A percentile compares a stretch with the other conserved stretches of the same genome.
Evolutionary conservation across 2,888 invertebrate species (phyloP).

Genomic region (Heliconius sara): DNA sequence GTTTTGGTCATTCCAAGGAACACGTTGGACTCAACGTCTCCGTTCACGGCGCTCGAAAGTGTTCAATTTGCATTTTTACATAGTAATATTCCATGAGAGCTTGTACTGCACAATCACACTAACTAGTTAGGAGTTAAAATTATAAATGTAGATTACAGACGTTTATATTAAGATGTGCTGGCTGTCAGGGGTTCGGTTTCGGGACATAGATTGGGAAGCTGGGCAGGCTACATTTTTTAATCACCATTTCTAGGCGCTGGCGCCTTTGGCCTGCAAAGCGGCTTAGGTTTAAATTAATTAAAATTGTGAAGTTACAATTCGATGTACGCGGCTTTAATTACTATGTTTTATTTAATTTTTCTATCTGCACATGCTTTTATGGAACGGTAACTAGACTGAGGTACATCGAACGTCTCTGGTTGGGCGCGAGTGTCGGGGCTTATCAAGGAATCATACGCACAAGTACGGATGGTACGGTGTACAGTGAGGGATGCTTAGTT

Average conservation of each 20-base stretch:
- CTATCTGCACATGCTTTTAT: background rate
- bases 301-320: slow-evolving; percentile 25
- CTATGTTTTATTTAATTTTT: slow-evolving; percentile 17
- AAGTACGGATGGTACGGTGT: slow-evolving; percentile 55
- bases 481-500: slow-evolving; percentile 69
- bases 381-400: slow-evolving; percentile 25
- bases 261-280: slow-evolving; percentile 41
- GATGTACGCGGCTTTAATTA: slow-evolving; percentile 25
- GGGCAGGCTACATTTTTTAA: slow-evolving; percentile 22
- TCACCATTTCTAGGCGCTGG: slow-evolving; percentile 38
- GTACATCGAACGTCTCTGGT: slow-evolving; percentile 5
- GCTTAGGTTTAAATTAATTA: slow-evolving; percentile 18
- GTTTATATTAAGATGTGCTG: slow-evolving; percentile 62
- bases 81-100: slow-evolving; percentile 43
- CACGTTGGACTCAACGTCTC: slow-evolving; percentile 23
- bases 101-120: slow-evolving; percentile 80
- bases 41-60: slow-evolving; percentile 37
- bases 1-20: slow-evolving; percentile 37
- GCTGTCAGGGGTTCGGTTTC: slow-evolving; percentile 47
- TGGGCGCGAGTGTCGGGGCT: background rate
- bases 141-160: slow-evolving; percentile 73
- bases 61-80: slow-evolving; percentile 45
- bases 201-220: slow-evolving; percentile 11
- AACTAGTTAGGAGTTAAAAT: slow-evolving; percentile 80
- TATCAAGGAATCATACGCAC: slow-evolving; percentile 51